These are phyloP conservation scores for Porites rus DNA, from an alignment of 92 coral and sea anemone species.

Conservation along the genomic window DNA sequence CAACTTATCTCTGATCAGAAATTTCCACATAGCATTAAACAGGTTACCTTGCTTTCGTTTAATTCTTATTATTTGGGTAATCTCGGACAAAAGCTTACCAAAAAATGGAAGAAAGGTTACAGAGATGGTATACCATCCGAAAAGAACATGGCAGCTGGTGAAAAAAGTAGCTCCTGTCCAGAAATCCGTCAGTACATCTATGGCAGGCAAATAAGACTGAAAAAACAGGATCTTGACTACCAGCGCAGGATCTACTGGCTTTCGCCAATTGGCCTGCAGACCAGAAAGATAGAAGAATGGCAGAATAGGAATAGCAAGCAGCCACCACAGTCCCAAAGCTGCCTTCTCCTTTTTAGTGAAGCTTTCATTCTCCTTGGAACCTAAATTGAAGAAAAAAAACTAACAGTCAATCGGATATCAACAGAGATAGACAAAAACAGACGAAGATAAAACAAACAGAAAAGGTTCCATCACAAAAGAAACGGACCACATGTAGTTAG, in stretches of 20 bases:
- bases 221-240: background rate
- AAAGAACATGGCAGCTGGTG: background rate
- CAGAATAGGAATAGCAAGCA: slow-evolving; percentile 3
- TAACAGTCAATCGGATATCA: background rate
- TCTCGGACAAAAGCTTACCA: slow-evolving; percentile 13
- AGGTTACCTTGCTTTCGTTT: background rate
- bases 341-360: background rate
- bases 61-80: background rate
- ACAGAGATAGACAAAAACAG: background rate
- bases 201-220: slow-evolving; percentile 5
- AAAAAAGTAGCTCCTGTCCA: background rate
- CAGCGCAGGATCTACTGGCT: background rate
- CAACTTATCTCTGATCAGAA: slow-evolving; percentile 5
- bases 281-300: slow-evolving; percentile 11
- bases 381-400: slow-evolving; percentile 7
- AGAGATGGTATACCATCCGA: background rate
- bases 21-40: background rate
- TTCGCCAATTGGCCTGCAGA: background rate
- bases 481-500: background rate
- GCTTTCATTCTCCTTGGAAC: background rate
- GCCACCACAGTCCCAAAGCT: slow-evolving; percentile 11
- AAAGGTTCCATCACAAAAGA: background rate
- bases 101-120: too few species aligned
- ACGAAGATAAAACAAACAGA: background rate
- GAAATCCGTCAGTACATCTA: slow-evolving; percentile 6